phyloP scores from a whole-genome alignment of 2,113 vertebrate species.

The Larimichthys polyactis region DNA sequence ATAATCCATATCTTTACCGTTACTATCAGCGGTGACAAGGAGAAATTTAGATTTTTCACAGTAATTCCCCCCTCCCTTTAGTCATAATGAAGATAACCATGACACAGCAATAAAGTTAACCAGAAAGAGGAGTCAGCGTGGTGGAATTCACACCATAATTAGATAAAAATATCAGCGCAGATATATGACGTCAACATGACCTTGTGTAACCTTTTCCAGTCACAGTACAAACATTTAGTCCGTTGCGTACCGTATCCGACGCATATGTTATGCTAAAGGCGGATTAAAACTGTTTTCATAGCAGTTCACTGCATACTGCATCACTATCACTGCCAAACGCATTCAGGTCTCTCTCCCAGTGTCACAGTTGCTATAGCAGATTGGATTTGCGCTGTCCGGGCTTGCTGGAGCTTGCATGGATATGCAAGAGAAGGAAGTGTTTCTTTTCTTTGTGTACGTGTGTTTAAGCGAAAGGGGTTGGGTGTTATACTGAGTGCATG shows the following conservation, averaged over 20 bases:
- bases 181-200: slow-evolving; percentile 10
- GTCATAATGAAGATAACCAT: background rate
- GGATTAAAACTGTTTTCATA: background rate
- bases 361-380: slow-evolving; percentile 73
- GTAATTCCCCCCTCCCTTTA: background rate
- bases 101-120: background rate
- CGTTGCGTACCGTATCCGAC: background rate
- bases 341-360: slow-evolving; percentile 31
- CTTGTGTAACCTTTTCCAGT: slow-evolving; percentile 6
- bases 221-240: background rate
- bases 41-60: background rate
- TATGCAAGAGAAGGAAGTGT: slow-evolving; percentile 59
- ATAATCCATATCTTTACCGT: background rate
- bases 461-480: slow-evolving; percentile 13
- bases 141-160: slow-evolving; percentile 8
- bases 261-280: slow-evolving; percentile 1
- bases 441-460: slow-evolving; percentile 13
- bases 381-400: slow-evolving; percentile 65
- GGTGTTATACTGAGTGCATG: slow-evolving; percentile 29
- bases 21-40: background rate
- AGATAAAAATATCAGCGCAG: background rate
- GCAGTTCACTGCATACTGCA: background rate
- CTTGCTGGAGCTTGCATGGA: slow-evolving; percentile 65
- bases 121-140: background rate
- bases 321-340: background rate